These are phyloP conservation scores for Platycheirus albimanus DNA, from an alignment of 2,888 invertebrate genomes.

Conservation along the genomic window DNA sequence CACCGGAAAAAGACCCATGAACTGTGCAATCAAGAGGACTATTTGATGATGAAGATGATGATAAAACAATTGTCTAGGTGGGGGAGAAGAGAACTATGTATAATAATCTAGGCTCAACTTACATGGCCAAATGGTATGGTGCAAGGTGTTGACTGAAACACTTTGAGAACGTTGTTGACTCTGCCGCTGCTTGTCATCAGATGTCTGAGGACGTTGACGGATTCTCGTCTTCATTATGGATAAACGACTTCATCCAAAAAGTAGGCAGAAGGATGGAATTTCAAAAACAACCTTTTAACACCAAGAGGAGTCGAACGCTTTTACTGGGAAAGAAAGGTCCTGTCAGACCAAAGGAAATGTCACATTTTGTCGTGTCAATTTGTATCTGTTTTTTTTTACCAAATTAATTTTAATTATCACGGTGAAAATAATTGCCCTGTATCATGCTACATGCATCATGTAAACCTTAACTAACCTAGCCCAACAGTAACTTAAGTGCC, in stretches of 20 bases:
- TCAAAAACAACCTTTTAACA: not conserved
- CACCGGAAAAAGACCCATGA: constrained; percentile 84
- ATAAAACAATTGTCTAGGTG: constrained; percentile 20
- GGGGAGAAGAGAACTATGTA: too few species aligned
- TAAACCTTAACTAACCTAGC: constrained; percentile 13
- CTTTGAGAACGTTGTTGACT: not conserved
- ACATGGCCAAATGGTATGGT: constrained; percentile 83
- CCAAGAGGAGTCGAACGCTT: not conserved
- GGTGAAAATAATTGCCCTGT: constrained; percentile 36
- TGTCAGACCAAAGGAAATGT: not conserved
- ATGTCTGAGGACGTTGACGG: not conserved
- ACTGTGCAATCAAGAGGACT: constrained; percentile 84
- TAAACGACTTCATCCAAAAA: not conserved
- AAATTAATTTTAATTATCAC: constrained; percentile 27
- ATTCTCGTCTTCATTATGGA: constrained; percentile 18
- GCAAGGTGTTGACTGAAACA: constrained; percentile 81
- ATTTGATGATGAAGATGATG: constrained; percentile 23
- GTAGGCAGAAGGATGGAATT: not conserved
- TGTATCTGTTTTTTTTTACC: constrained; percentile 6
- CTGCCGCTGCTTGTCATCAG: not conserved
- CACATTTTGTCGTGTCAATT: not conserved
- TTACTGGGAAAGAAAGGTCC: not conserved
- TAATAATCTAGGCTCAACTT: constrained; percentile 70
- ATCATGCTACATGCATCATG: constrained; percentile 44
- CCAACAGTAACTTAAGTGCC: not conserved